Evolutionary conservation across 2,113 vertebrate species (phyloP), one percentile per base, ranked within the genome.

Genomic region (Festucalex cinctus): DNA sequence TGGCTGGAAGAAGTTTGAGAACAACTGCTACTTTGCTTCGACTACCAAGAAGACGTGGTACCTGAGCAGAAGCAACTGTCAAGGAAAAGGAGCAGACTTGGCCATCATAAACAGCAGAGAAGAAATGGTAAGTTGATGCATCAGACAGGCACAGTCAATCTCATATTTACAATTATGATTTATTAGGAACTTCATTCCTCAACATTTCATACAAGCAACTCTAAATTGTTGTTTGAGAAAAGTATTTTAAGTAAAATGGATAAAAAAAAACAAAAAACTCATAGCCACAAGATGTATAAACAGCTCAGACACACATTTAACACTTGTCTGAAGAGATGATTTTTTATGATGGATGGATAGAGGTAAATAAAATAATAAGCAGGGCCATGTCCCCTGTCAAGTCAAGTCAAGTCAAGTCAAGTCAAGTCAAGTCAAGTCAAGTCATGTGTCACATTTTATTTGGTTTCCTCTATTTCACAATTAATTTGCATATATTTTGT

Each of bases 1-100:
- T 5, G 78, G 76, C 43, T 88, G 85, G 85, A 37, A 0, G 35
- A 83, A 53, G 58, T 85, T 70, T 28, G 3, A 78, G 37, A 0
- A n/a, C 28, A 85, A 69, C 65, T 90, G 86, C 76, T 90, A 86
- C 64, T 86, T 24, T 32, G 41, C 41, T 3, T 86, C 85, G 6
- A 0, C 0, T 20, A 0, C 12, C 9, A 83, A 80, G 60, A 85
- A 75, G 48, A 71, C 3, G 5, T 90, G 88, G 88, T 63, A 2
- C 0, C 0, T 0, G 36, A 73, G 71, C 65, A 76, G 85, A 69
- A 46, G 62, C 0, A 28, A 61, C 63, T 90, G 88, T 67, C n/a
- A 66, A 22, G 24, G 0, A 49, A 82, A 59, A 49, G 73, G 70
- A 24, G 86, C 68, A 3, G 83, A 90, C 66, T 76, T 90, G 75